A percentile compares a stretch with the other conserved stretches of the same genome.
Conservation (phyloP, 1,140 invertebrate genomes). For the Orussus abietinus region DNA sequence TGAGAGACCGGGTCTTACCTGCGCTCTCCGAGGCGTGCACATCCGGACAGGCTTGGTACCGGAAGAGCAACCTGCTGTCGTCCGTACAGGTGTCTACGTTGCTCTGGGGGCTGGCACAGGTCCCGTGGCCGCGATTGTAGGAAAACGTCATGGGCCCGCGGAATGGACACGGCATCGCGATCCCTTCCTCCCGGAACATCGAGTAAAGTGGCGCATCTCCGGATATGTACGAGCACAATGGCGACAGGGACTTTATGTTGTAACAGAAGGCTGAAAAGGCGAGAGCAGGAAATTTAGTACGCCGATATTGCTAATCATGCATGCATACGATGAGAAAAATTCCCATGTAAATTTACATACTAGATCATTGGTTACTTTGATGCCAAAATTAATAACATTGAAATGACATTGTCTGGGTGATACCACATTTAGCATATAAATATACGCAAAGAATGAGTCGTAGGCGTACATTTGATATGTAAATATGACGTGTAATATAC, state of each 20-base stretch:
- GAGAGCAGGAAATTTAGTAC: no score
- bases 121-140: constrained; percentile 80
- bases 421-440: no score
- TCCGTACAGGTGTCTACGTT: constrained; percentile 87
- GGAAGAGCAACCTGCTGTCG: constrained; percentile 77
- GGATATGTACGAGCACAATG: constrained; percentile 78
- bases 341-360: no score
- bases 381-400: no score
- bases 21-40: constrained; percentile 79
- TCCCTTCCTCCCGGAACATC: constrained; percentile 80
- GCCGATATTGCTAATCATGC: no score
- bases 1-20: constrained; percentile 62
- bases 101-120: constrained; percentile 78
- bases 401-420: no score
- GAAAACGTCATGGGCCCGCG: constrained; percentile 77
- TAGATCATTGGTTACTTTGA: no score
- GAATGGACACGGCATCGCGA: constrained; percentile 77
- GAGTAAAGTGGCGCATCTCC: constrained; percentile 84
- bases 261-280: constrained; percentile 80
- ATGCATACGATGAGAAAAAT: no score
- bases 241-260: constrained; percentile 67
- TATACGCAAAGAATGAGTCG: no score
- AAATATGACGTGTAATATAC: no score
- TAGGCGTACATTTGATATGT: no score
- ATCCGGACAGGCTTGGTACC: constrained; percentile 90